Evolutionary conservation across 2,797 vertebrate species (phyloP), one percentile per base, ranked within the genome.

Genomic region (Pangasius krempfi): DNA sequence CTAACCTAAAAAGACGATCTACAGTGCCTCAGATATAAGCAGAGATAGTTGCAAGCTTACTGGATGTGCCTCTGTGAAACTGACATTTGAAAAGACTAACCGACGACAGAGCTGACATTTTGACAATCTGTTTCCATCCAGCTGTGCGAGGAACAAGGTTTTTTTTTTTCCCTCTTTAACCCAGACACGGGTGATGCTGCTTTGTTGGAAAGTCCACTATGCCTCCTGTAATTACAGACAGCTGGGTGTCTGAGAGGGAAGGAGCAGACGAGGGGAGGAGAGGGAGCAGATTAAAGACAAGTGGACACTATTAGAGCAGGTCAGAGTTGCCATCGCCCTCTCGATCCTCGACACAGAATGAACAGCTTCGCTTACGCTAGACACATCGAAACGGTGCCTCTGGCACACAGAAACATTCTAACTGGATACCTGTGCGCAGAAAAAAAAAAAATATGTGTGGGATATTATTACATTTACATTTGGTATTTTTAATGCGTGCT

Each of bases 201-300:
- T 88, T 50, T 60, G 30, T 86, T 58, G 85, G 88, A 87, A 86
- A 91, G 79, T 79, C 58, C 73, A 86, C 87, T 54, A 88, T 83
- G 56, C 25, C 80, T 89, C 62, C 81, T 90, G 87, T 91, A 91
- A 91, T 91, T 92, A 92, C 60, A 88, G 89, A 79, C 76, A 44
- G 84, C 81, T 86, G 81, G 85, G 33, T 37, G 90, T 78, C 81
- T 75, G 30, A 82, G 50, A 86, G 22, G 30, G 47, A 33, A 68
- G 47, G 33, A 54, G 56, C 54, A 60, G 44, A 37, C 18, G 30
- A 54, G 18, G 81, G 81, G 60, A 86, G 83, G n/a, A 64, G 75
- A 76, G 84, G 82, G 81, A 86, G 76, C 86, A 82, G 79, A n/a
- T 68, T 88, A 91, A 91, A 92, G 84, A 91, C 80, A 89, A 91